Evolutionary conservation across 1,140 invertebrate genomes (phyloP), one percentile per base, ranked within the genome.

Genomic region (Leptinotarsa lineolata): DNA sequence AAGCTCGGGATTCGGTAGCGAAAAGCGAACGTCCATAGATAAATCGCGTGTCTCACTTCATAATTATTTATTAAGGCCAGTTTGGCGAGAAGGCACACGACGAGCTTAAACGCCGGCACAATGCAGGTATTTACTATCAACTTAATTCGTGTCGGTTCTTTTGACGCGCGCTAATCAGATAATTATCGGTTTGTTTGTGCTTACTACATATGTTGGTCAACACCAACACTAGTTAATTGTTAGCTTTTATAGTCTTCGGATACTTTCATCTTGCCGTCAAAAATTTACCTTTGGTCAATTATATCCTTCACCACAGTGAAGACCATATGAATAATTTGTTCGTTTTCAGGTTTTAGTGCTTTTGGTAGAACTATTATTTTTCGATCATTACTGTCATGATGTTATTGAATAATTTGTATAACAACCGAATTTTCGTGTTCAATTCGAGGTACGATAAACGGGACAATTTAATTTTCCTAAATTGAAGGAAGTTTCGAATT

Each of bases 121-220:
- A 54, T 54, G 48, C n/a, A 54, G 48, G 48, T 54, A 54, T 54
- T 54, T 54, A 39, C 30, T 39, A 54, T 54, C 48, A 18, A 54
- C 48, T 54, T 16, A 54, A 54, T 54, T 54, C 48, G n/a, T 54
- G 48, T 54, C 48, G 48, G 48, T 54, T 54, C 48, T 15, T 54
- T 54, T 54, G 48, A 54, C 48, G 48, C 48, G 48, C 48, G 48
- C 48, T 54, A 54, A 54, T 54, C 48, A 54, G 15, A 18, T 54
- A 54, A 54, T 54, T 54, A 54, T 54, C 48, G 48, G 48, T 54
- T 54, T 54, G 48, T 18, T 54, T 54, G 48, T 54, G 48, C n/a
- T 54, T 54, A 54, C 48, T 54, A 54, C 48, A 54, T 54, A 54
- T 54, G 48, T 54, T 54, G n/a, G 48, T 54, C 48, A 54, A 54